Conservation (phyloP, 2,888 invertebrate genomes). For the Thereva nobilitata region DNA sequence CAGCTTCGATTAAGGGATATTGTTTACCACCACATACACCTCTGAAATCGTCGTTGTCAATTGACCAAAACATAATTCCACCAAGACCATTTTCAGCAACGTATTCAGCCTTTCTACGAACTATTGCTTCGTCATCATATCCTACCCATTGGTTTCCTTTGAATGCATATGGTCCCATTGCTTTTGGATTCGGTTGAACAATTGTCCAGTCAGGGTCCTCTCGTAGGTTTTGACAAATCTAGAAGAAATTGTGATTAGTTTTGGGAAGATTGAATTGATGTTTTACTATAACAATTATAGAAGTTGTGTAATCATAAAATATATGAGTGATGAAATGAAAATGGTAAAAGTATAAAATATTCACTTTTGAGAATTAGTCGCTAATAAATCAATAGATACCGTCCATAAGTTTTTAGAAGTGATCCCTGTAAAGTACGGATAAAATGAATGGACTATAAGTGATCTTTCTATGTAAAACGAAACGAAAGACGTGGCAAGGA, state of each 20-base stretch:
- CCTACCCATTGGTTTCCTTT: conserved; percentile 92
- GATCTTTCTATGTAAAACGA: too few relatives aligned
- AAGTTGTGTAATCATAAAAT: too few relatives aligned
- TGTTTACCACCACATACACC: conserved; percentile 85
- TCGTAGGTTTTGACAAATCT: conserved; percentile 85
- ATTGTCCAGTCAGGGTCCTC: conserved; percentile 79
- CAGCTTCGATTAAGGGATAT: conserved; percentile 89
- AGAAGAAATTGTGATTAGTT: neutral
- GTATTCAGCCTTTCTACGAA: conserved; percentile 80
- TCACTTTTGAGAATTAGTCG: too few relatives aligned
- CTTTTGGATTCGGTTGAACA: conserved; percentile 76
- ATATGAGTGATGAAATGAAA: neutral
- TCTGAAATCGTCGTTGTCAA: conserved; percentile 93
- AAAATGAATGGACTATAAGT: too few relatives aligned
- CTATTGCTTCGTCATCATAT: conserved; percentile 85
- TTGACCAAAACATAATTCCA: conserved; percentile 70
- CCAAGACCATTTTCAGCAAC: conserved; percentile 83
- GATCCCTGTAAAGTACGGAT: too few relatives aligned
- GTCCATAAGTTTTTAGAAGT: too few relatives aligned
- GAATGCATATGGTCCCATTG: conserved; percentile 89
- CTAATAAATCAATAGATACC: too few relatives aligned
- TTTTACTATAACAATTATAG: neutral
- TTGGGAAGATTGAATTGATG: neutral
- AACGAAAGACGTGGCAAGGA: too few relatives aligned
- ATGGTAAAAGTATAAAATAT: neutral